These are phyloP conservation scores for Rutpela maculata DNA, from an alignment of 2,888 invertebrate species.

Conservation along the genomic window DNA sequence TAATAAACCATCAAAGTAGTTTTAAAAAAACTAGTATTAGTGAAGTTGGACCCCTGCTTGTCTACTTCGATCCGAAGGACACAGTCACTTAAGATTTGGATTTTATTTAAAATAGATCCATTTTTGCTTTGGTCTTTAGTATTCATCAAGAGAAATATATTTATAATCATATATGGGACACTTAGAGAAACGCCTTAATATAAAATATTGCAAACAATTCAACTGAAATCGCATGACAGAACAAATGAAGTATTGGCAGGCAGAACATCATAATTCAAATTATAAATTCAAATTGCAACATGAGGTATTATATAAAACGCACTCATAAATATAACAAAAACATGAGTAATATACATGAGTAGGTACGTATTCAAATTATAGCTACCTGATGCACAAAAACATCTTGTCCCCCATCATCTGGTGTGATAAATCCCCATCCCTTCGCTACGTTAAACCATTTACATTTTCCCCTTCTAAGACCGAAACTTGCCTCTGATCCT, in stretches of 20 bases:
- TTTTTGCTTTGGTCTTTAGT: too few relatives aligned
- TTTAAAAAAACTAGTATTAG: too few relatives aligned
- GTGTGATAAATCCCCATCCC: conserved; percentile 96
- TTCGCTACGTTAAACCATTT: conserved; percentile 98
- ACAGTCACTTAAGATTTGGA: too few relatives aligned
- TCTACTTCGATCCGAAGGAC: too few relatives aligned
- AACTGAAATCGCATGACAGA: background rate
- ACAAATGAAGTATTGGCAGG: background rate
- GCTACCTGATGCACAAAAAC: conserved; percentile 95
- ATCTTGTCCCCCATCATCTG: conserved; percentile 92
- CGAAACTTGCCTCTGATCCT: conserved; percentile 75
- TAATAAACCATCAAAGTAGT: too few relatives aligned
- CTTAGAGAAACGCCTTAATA: too few relatives aligned
- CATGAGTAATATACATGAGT: background rate
- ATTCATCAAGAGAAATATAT: too few relatives aligned
- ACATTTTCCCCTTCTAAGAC: conserved; percentile 86
- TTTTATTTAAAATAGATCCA: too few relatives aligned
- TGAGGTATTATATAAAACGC: conserved; percentile 2
- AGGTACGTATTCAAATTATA: background rate
- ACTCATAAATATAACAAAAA: conserved; percentile 1
- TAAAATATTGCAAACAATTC: too few relatives aligned
- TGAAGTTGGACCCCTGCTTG: too few relatives aligned
- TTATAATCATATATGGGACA: too few relatives aligned
- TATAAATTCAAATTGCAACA: background rate
- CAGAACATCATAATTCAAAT: background rate